Evolutionary conservation across 30 jellyfish, hydroid and myxozoan species (phyloP).

Genomic region (Pelagia noctiluca): DNA sequence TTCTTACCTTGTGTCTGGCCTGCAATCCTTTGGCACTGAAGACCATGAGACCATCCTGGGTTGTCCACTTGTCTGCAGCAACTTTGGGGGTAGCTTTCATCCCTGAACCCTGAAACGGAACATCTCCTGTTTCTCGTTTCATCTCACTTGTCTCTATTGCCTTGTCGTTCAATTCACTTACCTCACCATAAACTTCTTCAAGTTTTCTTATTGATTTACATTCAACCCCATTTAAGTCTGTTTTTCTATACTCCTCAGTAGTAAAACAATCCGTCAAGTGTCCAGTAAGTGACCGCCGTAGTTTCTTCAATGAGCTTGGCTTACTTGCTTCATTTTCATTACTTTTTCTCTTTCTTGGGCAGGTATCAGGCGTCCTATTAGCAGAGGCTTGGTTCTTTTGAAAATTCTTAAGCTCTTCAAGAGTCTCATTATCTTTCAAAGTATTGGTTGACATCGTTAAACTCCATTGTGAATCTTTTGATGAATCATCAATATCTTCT

Average conservation of each 20-base stretch:
- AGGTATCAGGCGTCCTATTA: not conserved
- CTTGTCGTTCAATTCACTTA: too few species aligned
- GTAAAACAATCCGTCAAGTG: constrained; percentile 18
- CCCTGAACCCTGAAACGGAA: not conserved
- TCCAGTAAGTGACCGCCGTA: constrained; percentile 50
- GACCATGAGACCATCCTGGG: constrained; percentile 54
- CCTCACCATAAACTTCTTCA: constrained; percentile 64
- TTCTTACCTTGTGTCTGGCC: constrained; percentile 65
- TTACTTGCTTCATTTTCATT: not conserved
- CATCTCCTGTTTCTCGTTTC: not conserved
- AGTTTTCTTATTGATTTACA: too few species aligned
- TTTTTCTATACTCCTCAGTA: constrained; percentile 16
- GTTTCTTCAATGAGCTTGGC: constrained; percentile 10
- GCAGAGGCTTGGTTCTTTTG: not conserved
- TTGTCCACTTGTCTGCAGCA: constrained; percentile 26
- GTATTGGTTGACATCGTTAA: not conserved
- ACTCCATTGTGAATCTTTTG: constrained; percentile 7
- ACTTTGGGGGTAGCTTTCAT: constrained; percentile 7
- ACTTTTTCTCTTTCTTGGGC: constrained; percentile 20
- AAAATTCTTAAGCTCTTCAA: too few species aligned
- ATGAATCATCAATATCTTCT: not conserved
- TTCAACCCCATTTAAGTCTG: constrained; percentile 32
- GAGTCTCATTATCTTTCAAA: too few species aligned
- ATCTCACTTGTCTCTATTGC: constrained; percentile 31
- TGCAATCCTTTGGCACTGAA: constrained; percentile 49